phyloP scores from a whole-genome alignment of 2,888 invertebrate species.

The Philereme transversata region DNA sequence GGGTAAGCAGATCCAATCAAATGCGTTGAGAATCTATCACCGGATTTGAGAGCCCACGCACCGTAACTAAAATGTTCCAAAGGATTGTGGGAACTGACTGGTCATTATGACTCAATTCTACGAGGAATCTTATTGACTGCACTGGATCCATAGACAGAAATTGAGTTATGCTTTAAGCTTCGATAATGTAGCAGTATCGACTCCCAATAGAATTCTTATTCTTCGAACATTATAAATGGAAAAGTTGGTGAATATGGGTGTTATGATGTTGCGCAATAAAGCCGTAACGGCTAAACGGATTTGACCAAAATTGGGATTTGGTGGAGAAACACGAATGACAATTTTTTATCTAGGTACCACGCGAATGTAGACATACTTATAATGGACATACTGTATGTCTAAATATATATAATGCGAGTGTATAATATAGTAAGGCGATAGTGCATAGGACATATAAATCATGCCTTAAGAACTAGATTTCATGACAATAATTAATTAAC shows the following conservation, averaged over 20 bases:
- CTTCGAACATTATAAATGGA: too few relatives aligned
- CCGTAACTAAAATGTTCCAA: slow-evolving; percentile 27
- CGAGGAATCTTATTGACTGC: slow-evolving; percentile 29
- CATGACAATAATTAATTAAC: too few relatives aligned
- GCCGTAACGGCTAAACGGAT: neutral
- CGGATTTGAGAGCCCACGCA: slow-evolving; percentile 29
- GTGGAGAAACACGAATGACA: too few relatives aligned
- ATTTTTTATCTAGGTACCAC: too few relatives aligned
- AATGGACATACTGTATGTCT: too few relatives aligned
- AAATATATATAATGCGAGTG: too few relatives aligned
- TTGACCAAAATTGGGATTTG: neutral
- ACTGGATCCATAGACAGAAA: slow-evolving; percentile 20
- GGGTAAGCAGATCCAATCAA: slow-evolving; percentile 29
- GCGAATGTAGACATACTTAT: too few relatives aligned
- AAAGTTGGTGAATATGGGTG: too few relatives aligned
- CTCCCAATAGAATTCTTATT: neutral
- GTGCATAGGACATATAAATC: too few relatives aligned
- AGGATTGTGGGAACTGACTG: slow-evolving; percentile 34
- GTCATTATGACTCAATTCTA: slow-evolving; percentile 41
- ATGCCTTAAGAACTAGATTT: too few relatives aligned
- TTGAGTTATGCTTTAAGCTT: slow-evolving; percentile 11
- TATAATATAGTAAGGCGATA: too few relatives aligned
- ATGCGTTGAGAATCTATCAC: slow-evolving; percentile 27
- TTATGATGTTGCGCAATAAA: too few relatives aligned
- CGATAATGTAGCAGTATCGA: neutral